Base-by-base conservation (phyloP, 2,888 invertebrate species). In the Mactromeris polynyma region DNA sequence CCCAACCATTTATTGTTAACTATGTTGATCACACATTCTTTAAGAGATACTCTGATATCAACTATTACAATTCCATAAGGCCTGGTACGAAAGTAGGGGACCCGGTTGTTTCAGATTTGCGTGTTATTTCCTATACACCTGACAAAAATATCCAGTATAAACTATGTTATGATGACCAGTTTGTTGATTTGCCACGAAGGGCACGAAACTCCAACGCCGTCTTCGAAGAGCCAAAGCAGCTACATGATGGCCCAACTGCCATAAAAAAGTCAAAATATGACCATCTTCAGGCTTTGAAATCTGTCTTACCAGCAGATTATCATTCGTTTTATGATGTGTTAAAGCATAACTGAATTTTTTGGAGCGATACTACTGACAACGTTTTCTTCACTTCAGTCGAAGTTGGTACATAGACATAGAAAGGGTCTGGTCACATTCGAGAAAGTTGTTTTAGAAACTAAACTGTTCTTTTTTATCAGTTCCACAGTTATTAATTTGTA, bases 11-110 rank as follows among this genome's bases (percentile, higher is more conserved):
- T n/a, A n/a, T n/a, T n/a, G 83, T 86, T 87, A 90, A 73, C 81
- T 89, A 89, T 73, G 51, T 87, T 26, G 78, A 83, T 40, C 78
- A 88, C 40, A 33, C 58, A 42, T 88, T 85, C 64, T 88, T 85
- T 36, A 85, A 78, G 36, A 64, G 80, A 6, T 88, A 36, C 31
- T 84, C 80, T 31, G 73, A 54, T 78, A 40, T 88, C 4, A 73
- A 88, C 26, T 85, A 77, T 42, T 81, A 81, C 73, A 81, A 26
- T 33, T 81, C 85, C 26, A 85, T 88, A 6, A 51, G 88, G 19
- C 85, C 85, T 11, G 88, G 85, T 33, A 21, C 1, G 33, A 83
- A 69, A 46, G 80, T 80, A 64, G 89, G 89, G 26, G 89, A 86
- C 38, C 83, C 89, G 26, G 83, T 79, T 6, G 79, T 79, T 6